Percentiles rank a stretch among this genome's conserved stretches.
These are phyloP conservation scores for Alfaro cultratus DNA, from an alignment of 2,797 vertebrate genomes.

Conservation along the genomic window DNA sequence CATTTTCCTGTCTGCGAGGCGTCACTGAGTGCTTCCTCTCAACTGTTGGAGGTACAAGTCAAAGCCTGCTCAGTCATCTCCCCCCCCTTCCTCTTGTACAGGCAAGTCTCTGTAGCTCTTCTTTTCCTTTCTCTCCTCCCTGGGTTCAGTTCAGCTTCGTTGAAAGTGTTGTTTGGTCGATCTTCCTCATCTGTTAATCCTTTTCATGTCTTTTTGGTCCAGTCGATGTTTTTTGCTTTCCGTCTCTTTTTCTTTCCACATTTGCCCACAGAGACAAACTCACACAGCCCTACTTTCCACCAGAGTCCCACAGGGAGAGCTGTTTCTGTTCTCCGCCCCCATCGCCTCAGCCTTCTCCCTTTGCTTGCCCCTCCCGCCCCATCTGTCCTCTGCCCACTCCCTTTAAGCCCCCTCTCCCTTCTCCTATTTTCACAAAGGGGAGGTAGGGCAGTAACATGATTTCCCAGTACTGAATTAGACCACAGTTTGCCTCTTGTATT, in stretches of 20 bases:
- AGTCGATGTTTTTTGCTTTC: slow-evolving; percentile 10
- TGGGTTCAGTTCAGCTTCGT: slow-evolving; percentile 11
- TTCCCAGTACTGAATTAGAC: slow-evolving; percentile 73
- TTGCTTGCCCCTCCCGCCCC: slow-evolving; percentile 43
- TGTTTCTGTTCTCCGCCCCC: slow-evolving; percentile 57
- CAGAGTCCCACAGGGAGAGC: slow-evolving; percentile 41
- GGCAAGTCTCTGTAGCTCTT: slow-evolving; percentile 20
- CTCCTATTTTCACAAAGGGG: slow-evolving; percentile 41
- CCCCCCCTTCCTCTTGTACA: slow-evolving; percentile 13
- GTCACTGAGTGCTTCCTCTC: slow-evolving; percentile 11
- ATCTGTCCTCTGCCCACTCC: slow-evolving; percentile 55
- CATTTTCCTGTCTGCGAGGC: slow-evolving; percentile 25
- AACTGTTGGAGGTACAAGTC: not conserved
- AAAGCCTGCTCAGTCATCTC: slow-evolving; percentile 18
- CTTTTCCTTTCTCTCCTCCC: slow-evolving; percentile 8
- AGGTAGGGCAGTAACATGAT: slow-evolving; percentile 76
- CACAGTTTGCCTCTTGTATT: slow-evolving; percentile 51
- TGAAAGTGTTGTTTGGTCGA: not conserved
- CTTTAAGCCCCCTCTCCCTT: slow-evolving; percentile 46
- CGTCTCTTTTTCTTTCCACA: slow-evolving; percentile 16
- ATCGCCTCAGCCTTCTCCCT: slow-evolving; percentile 38
- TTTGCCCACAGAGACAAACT: slow-evolving; percentile 25
- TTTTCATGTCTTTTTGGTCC: slow-evolving; percentile 10
- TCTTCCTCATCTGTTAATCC: slow-evolving; percentile 20
- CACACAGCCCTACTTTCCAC: slow-evolving; percentile 41